Conservation (phyloP, 2,888 invertebrate species). For the Lymantria monacha region DNA sequence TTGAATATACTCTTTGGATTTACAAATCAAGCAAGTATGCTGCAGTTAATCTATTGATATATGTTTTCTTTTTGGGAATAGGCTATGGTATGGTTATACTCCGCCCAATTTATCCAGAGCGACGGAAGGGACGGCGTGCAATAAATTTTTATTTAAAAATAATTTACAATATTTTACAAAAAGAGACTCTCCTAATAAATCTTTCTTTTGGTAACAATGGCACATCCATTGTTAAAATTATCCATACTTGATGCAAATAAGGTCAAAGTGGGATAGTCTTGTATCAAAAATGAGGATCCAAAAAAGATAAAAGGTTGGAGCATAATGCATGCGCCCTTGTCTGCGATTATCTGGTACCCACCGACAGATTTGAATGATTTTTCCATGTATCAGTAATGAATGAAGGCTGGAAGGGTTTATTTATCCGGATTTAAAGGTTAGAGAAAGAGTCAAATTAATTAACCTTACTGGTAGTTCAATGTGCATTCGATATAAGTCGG, state of each 20-base stretch:
- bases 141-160: no score
- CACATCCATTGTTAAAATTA: slow-evolving; percentile 12
- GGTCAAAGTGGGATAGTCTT: slow-evolving; percentile 15
- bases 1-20: no score
- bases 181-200: no score
- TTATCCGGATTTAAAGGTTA: slow-evolving; percentile 14
- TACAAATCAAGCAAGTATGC: no score
- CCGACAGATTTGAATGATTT: slow-evolving; percentile 36
- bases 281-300: slow-evolving; percentile 27
- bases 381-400: slow-evolving; percentile 28
- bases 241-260: slow-evolving; percentile 20
- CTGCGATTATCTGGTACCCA: slow-evolving; percentile 32
- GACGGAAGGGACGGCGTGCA: no score
- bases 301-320: slow-evolving; percentile 24
- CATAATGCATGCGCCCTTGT: slow-evolving; percentile 30
- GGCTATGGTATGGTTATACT: no score
- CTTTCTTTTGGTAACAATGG: no score
- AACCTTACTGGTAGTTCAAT: not conserved
- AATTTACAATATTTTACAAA: no score
- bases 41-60: no score
- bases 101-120: no score
- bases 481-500: no score
- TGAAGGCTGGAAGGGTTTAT: slow-evolving; percentile 17
- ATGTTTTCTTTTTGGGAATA: no score
- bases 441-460: slow-evolving; percentile 13